These are phyloP conservation scores for Microcebus jonahi DNA, from an alignment of 2,113 vertebrate species.

Conservation along the genomic window DNA sequence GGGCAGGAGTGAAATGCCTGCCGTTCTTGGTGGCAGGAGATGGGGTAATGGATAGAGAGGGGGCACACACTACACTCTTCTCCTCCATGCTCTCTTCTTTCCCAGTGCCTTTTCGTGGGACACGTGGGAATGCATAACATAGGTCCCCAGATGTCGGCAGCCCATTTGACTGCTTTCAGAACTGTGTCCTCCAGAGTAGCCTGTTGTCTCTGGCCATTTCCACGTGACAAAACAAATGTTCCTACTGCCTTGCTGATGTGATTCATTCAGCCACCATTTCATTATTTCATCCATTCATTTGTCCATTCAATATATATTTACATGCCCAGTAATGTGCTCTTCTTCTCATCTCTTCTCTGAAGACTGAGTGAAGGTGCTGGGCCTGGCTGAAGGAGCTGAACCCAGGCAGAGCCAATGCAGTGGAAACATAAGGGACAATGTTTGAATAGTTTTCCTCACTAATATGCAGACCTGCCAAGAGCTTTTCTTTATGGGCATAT, in stretches of 20 bases:
- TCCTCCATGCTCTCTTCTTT: background rate
- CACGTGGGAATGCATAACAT: background rate
- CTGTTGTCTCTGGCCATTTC: background rate
- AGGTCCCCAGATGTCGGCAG: background rate
- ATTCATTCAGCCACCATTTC: background rate
- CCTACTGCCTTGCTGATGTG: background rate
- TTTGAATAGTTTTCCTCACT: slow-evolving; percentile 4
- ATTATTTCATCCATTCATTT: background rate
- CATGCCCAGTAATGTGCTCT: background rate
- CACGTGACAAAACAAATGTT: background rate
- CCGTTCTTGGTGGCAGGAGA: background rate
- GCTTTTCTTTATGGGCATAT: background rate
- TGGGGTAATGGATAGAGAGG: background rate
- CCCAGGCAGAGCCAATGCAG: background rate
- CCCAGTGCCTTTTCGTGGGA: background rate
- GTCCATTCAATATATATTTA: background rate
- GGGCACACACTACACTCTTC: background rate
- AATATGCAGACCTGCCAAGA: background rate
- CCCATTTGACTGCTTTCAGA: background rate
- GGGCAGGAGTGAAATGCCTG: background rate
- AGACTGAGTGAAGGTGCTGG: background rate
- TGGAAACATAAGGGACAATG: background rate
- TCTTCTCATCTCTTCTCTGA: background rate
- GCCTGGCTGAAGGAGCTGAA: background rate
- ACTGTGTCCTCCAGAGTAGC: background rate